A percentile compares a stretch with the other conserved stretches of the same genome.
Evolutionary conservation across 2,888 invertebrate genomes (phyloP).

Genomic region (Dexiosoma caninum): DNA sequence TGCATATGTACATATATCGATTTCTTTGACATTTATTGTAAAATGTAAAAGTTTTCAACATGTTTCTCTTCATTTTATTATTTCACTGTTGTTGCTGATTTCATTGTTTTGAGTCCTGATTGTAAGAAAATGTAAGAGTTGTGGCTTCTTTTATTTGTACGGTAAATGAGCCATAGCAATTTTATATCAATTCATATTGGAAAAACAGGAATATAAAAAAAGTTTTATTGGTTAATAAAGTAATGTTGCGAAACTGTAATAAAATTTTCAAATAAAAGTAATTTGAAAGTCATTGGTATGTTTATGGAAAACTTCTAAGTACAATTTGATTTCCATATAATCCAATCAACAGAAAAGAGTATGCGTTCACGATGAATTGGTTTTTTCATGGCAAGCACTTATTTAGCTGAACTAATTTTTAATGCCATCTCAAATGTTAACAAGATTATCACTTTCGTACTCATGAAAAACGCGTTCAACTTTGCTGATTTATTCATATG

Average conservation of each 20-base stretch:
- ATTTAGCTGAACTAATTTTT: no score
- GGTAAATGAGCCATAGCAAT: conserved; percentile 45
- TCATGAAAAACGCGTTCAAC: no score
- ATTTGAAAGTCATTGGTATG: no score
- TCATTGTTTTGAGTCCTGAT: conserved; percentile 21
- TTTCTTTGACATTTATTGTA: conserved; percentile 20
- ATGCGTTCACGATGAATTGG: no score
- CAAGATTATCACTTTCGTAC: no score
- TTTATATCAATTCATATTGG: conserved; percentile 26
- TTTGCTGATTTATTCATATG: no score
- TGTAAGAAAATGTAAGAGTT: conserved; percentile 9
- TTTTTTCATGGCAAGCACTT: no score
- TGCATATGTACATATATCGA: not conserved
- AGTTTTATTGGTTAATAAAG: conserved; percentile 30
- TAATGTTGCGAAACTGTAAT: conserved; percentile 29
- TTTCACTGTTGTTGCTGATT: not conserved
- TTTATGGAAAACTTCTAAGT: no score
- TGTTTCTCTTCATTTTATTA: not conserved
- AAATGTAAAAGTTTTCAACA: conserved; percentile 31
- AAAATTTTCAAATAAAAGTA: conserved; percentile 24
- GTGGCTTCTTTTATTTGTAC: conserved; percentile 33
- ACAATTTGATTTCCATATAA: no score
- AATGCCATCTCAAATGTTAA: no score
- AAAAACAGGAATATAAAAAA: conserved; percentile 16
- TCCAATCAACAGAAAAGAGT: no score